These are phyloP conservation scores for Syngnathus acus DNA, from an alignment of 2,797 vertebrate species.

Conservation along the genomic window DNA sequence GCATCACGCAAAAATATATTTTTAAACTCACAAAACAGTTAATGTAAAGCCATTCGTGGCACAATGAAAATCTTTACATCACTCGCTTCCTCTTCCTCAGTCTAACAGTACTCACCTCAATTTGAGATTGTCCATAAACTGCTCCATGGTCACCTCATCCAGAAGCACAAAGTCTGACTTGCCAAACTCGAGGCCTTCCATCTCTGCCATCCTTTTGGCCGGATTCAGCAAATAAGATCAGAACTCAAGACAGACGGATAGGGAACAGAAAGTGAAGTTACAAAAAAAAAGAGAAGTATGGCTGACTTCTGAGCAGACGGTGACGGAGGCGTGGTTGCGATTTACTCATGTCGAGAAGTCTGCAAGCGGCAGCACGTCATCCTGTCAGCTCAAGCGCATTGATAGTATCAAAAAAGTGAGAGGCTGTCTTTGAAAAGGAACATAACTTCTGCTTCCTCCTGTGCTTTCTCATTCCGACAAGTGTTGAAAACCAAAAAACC, in stretches of 20 bases:
- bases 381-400: conserved; percentile 26
- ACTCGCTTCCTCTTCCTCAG: conserved; percentile 6
- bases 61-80: neutral
- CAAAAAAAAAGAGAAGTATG: conserved; percentile 54
- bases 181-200: conserved; percentile 83
- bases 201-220: conserved; percentile 76
- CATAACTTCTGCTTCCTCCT: conserved; percentile 44
- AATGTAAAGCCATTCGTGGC: neutral
- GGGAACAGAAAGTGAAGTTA: conserved; percentile 14
- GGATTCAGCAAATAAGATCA: conserved; percentile 19
- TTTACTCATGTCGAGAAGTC: conserved; percentile 33
- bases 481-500: neutral
- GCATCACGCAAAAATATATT: neutral
- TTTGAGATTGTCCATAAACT: conserved; percentile 87
- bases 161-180: conserved; percentile 90
- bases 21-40: neutral
- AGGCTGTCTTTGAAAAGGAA: conserved; percentile 45
- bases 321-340: conserved; percentile 56
- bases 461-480: conserved; percentile 42
- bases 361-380: conserved; percentile 61
- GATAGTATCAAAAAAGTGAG: conserved; percentile 28
- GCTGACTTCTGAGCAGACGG: conserved; percentile 25
- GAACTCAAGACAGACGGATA: conserved; percentile 25
- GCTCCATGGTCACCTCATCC: conserved; percentile 88
- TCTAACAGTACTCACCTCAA: conserved; percentile 70